Evolutionary conservation across 2,797 vertebrate genomes (phyloP), one percentile per base, ranked within the genome.

Genomic region (Sebastes trivittatus): DNA sequence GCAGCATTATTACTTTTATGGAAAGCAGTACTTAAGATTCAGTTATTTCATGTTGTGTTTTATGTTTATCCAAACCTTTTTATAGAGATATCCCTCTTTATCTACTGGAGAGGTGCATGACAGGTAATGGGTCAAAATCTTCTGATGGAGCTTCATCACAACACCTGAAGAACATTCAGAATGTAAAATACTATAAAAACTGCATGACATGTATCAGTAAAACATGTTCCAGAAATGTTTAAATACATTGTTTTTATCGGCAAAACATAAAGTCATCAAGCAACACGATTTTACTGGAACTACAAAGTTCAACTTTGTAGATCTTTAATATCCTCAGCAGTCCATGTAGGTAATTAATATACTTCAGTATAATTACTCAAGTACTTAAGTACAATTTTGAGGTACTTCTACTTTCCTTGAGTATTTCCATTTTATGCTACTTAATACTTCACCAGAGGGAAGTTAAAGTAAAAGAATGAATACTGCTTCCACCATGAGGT

Each of bases 141-240:
- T 97, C 93, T 97, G 91, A 23, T 99, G 97, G 91, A 99, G 92
- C 95, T 99, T 99, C 98, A 99, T 99, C 2, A 72, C 91, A 92
- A 56, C 85, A 77, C 87, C 84, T 90, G 22, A n/a, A 77, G 55
- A 84, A 66, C 11, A 29, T 66, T 46, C 13, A 2, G 3, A 81
- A 49, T 11, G 2, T 30, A 16, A 72, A 65, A 71, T 8, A 65
- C 3, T 23, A 29, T 29, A 29, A 29, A 29, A 70, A 61, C 63
- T 11, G 14, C 14, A 10, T 25, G 22, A 25, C 23, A 52, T 52
- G 25, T 30, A 13, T 10, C 2, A 42, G 22, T 4, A 22, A 6
- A 75, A 11, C 2, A 11, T 18, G 38, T 8, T 22, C 16, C 32
- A 66, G 34, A 52, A 23, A 60, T 27, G 10, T 0, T 16, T 46